These are phyloP conservation scores for Protobothrops mucrosquamatus DNA, from an alignment of 2,113 vertebrate genomes.

Conservation along the genomic window DNA sequence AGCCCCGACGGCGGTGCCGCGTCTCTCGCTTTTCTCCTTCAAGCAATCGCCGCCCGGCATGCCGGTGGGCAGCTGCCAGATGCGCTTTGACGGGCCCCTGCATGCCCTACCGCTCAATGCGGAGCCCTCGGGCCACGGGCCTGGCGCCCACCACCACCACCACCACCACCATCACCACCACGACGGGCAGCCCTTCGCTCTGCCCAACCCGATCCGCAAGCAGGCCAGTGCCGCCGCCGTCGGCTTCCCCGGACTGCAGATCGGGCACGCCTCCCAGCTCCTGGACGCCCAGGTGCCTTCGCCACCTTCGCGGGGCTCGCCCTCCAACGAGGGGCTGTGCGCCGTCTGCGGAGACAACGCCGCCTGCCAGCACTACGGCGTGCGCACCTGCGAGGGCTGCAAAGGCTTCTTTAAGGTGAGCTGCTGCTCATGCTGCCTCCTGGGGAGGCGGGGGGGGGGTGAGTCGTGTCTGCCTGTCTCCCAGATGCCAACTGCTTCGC, in stretches of 20 bases:
- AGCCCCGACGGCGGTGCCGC: slow-evolving; percentile 80
- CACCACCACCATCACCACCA: slow-evolving; percentile 78
- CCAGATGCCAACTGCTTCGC: background rate
- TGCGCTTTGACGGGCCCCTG: slow-evolving; percentile 95
- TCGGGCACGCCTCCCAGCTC: slow-evolving; percentile 92
- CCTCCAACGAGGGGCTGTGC: slow-evolving; percentile 96
- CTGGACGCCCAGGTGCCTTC: slow-evolving; percentile 94
- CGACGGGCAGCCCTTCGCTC: slow-evolving; percentile 89
- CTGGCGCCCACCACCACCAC: slow-evolving; percentile 23
- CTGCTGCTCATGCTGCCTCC: background rate
- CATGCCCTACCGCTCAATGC: slow-evolving; percentile 88
- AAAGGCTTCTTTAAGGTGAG: slow-evolving; percentile 97
- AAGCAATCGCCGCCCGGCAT: slow-evolving; percentile 97
- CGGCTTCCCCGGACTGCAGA: slow-evolving; percentile 94
- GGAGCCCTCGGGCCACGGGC: slow-evolving; percentile 72
- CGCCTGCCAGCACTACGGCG: slow-evolving; percentile 92
- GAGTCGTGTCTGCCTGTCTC: too few species aligned
- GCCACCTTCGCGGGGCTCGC: slow-evolving; percentile 91
- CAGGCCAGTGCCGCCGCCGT: slow-evolving; percentile 70
- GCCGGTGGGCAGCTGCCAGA: slow-evolving; percentile 96
- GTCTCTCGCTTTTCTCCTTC: slow-evolving; percentile 97
- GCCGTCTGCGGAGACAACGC: slow-evolving; percentile 98
- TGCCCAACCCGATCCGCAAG: slow-evolving; percentile 90
- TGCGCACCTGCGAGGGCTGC: slow-evolving; percentile 92
- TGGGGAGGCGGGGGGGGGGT: background rate